Evolutionary conservation across 1,140 invertebrate genomes (phyloP).

Genomic region (Orius insidiosus): DNA sequence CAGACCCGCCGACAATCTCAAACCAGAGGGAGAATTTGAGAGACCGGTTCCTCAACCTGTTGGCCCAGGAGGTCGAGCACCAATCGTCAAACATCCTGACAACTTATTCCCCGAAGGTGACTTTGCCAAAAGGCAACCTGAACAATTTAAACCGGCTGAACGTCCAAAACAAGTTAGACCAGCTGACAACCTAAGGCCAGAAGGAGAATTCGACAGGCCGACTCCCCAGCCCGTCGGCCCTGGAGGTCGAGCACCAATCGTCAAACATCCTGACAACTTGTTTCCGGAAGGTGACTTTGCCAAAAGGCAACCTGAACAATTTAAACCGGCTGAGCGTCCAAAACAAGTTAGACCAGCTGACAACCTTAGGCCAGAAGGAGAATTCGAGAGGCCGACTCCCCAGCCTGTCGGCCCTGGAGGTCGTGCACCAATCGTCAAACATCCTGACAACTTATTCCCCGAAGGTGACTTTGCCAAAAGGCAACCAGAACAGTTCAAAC

Average conservation of each 20-base stretch:
- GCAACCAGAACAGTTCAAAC: conserved; percentile 26
- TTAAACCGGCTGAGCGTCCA: conserved; percentile 19
- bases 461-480: conserved; percentile 33
- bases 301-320: conserved; percentile 18
- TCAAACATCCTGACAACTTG: conserved; percentile 34
- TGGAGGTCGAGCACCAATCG: conserved; percentile 20
- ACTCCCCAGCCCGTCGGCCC: conserved; percentile 30
- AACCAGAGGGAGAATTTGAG: conserved; percentile 38
- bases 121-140: conserved; percentile 22
- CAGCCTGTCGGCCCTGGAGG: conserved; percentile 24
- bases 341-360: conserved; percentile 23
- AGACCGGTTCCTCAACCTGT: conserved; percentile 27
- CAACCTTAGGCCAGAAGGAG: conserved; percentile 31
- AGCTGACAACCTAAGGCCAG: conserved; percentile 35
- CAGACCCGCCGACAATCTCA: conserved; percentile 29
- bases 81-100: conserved; percentile 23
- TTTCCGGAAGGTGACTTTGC: conserved; percentile 41
- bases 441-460: conserved; percentile 36
- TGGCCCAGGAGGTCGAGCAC: conserved; percentile 23
- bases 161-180: conserved; percentile 27
- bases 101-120: conserved; percentile 26
- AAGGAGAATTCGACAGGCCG: conserved; percentile 34
- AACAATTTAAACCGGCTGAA: conserved; percentile 22
- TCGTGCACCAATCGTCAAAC: conserved; percentile 23
- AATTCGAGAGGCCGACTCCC: conserved; percentile 25